Evolutionary conservation across 2,113 vertebrate genomes (phyloP), one percentile per base, ranked within the genome.

Genomic region (Cyprinodon variegatus): DNA sequence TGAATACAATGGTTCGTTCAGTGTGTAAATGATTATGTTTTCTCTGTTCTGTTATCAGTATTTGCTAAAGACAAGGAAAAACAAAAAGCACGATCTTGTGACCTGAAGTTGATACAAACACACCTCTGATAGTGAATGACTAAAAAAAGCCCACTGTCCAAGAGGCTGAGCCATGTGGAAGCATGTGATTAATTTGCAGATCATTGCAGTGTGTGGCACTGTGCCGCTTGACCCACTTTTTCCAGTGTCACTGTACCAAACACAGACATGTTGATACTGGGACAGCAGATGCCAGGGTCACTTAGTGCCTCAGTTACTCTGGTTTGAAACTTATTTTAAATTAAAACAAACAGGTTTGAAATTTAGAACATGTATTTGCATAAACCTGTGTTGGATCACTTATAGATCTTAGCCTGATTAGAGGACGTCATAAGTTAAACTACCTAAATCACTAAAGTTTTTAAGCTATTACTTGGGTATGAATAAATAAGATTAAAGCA

Each of bases 141-240:
- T 14, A 41, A 48, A 68, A 59, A 69, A 46, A 76, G 57, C 48
- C 43, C 22, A 22, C 62, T 64, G 17, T 63, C 64, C 9, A 22
- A 45, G 53, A 71, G 70, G 74, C 74, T 57, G 36, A 62, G 29
- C 66, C 77, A 71, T 83, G 76, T 79, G 76, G 68, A 74, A 63
- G 72, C 83, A 65, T 84, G 81, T 88, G 83, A 88, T 82, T 82
- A 79, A 85, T 81, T 65, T 61, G 70, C 62, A 72, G 46, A 65
- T 78, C 15, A 41, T 77, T 68, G 65, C 64, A 73, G 66, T 62
- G 65, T 60, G 59, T 77, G 72, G 53, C 70, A 63, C 46, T 65
- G 13, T 72, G 61, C 40, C 29, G 20, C 50, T 64, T 86, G 86
- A 90, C 90, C 86, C 85, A 88, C 63, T 88, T 89, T 71, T 69